Conservation (phyloP, 2,113 vertebrate genomes). For the Eulemur rufifrons region DNA sequence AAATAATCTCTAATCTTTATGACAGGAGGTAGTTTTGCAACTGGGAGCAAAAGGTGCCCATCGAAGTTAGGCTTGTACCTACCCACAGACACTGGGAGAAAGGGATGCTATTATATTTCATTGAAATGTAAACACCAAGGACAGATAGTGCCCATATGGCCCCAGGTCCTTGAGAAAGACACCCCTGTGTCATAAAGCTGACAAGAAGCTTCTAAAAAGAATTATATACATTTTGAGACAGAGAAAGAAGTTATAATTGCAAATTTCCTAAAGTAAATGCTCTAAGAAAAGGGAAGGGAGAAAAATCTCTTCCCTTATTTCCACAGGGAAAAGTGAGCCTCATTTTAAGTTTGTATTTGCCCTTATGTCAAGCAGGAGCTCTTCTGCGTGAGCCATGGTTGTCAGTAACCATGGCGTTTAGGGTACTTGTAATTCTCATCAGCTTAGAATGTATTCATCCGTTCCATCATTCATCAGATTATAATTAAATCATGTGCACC, state of each 20-base stretch:
- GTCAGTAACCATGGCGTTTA: not conserved
- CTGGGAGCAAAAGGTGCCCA: not conserved
- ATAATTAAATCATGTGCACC: constrained; percentile 52
- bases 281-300: not conserved
- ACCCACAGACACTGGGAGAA: not conserved
- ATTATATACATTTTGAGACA: not conserved
- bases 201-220: not conserved
- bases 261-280: not conserved
- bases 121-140: not conserved
- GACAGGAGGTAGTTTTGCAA: not conserved
- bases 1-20: not conserved
- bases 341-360: not conserved
- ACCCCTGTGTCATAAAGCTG: not conserved
- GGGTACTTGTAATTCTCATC: not conserved
- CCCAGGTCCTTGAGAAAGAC: not conserved
- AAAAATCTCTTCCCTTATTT: not conserved
- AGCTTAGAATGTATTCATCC: not conserved
- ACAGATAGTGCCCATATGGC: not conserved
- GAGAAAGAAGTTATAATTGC: not conserved
- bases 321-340: not conserved
- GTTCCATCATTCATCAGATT: not conserved
- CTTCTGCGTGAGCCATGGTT: not conserved
- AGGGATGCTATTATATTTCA: not conserved
- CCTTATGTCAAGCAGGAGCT: not conserved
- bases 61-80: not conserved